Conservation (phyloP, 2,888 invertebrate species). For the Leistus spinibarbis region DNA sequence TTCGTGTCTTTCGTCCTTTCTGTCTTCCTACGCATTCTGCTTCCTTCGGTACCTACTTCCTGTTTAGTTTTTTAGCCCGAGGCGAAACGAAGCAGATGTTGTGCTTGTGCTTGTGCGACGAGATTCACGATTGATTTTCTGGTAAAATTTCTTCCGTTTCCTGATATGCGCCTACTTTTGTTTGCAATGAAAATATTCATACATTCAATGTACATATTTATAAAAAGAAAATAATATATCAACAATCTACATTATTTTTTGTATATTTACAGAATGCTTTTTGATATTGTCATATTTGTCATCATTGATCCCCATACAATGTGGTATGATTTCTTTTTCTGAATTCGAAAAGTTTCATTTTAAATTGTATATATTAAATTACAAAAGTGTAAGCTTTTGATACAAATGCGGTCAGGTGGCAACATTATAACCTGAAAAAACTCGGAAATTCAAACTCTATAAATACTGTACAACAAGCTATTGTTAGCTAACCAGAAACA, state of each 20-base stretch:
- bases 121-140: constrained; percentile 22
- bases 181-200: constrained; percentile 16
- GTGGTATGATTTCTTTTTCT: no score
- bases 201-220: not conserved
- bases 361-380: no score
- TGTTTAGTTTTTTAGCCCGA: constrained; percentile 5
- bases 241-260: not conserved
- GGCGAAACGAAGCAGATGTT: constrained; percentile 25
- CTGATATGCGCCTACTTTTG: constrained; percentile 1
- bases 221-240: constrained; percentile 7
- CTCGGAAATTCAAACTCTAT: no score
- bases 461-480: no score
- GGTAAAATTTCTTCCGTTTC: not conserved
- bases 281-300: not conserved
- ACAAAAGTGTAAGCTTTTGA: no score
- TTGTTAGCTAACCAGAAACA: no score
- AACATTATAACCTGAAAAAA: no score
- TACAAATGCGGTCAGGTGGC: no score
- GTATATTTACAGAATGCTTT: not conserved
- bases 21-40: not conserved
- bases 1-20: constrained; percentile 6
- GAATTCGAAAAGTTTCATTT: no score
- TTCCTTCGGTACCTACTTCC: not conserved
- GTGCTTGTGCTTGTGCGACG: not conserved
- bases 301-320: not conserved